Percentiles rank a stretch among this genome's conserved stretches.
Conservation (phyloP, 2,888 invertebrate genomes). For the Athrips mouffetella region DNA sequence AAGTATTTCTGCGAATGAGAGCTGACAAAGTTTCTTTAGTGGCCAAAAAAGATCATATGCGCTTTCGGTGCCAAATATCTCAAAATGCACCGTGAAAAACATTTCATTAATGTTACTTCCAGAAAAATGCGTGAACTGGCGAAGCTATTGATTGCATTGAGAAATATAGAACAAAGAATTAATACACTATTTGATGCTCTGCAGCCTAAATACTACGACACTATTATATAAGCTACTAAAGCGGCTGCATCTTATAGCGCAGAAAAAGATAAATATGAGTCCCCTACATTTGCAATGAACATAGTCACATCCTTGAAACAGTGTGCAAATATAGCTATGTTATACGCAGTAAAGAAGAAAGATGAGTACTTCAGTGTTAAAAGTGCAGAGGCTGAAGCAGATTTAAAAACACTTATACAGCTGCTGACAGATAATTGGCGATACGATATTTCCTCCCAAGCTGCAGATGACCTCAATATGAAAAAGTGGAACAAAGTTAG, state of each 20-base stretch:
- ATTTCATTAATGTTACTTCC: conserved; percentile 25
- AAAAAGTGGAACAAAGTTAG: conserved; percentile 17
- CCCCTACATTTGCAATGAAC: conserved; percentile 20
- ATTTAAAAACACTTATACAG: conserved; percentile 17
- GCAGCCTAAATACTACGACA: conserved; percentile 18
- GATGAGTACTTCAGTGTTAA: conserved; percentile 11
- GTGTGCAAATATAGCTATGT: conserved; percentile 16
- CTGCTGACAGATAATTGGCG: conserved; percentile 12
- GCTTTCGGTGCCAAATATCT: conserved; percentile 23
- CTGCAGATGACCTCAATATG: no score
- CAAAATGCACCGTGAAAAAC: conserved; percentile 24
- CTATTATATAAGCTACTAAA: conserved; percentile 19
- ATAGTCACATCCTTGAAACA: conserved; percentile 16
- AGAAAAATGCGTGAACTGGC: conserved; percentile 25
- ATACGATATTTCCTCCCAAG: conserved; percentile 8
- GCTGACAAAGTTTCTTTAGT: conserved; percentile 19
- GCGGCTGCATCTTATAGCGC: conserved; percentile 11
- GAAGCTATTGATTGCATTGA: conserved; percentile 23
- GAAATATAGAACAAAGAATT: conserved; percentile 19
- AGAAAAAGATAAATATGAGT: conserved; percentile 5
- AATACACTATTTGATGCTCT: conserved; percentile 13
- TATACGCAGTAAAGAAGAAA: not conserved
- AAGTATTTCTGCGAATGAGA: conserved; percentile 18
- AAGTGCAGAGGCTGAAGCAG: conserved; percentile 14
- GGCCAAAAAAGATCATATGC: conserved; percentile 26